Evolutionary conservation across 2,797 vertebrate species (phyloP), one percentile per base, ranked within the genome.

Genomic region (Acanthornis magna): DNA sequence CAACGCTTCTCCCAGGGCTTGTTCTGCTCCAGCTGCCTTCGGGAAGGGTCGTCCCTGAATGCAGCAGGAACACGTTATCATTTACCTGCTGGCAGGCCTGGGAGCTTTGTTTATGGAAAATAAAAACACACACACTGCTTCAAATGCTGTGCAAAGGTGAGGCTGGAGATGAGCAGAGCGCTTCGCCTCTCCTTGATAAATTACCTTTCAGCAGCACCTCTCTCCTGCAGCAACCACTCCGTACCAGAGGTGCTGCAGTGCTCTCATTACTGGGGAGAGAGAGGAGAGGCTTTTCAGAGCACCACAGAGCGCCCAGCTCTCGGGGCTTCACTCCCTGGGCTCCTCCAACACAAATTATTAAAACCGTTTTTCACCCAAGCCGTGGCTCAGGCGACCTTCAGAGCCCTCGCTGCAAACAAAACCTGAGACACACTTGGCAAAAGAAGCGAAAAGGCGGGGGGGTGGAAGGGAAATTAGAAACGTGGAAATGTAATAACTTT

Each of bases 401-500:
- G 72, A 92, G 57, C 75, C 80, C 90, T 85, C 82, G n/a, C 82
- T 94, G 67, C 80, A 92, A 91, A 95, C 94, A 94, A 83, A 96
- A 88, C 74, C 83, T 96, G 88, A 92, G 82, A 90, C 80, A 54
- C 84, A 36, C 58, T 91, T 55, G 88, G 93, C 80, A 74, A 90
- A 96, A 95, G 74, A 32, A 89, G 79, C 36, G 5, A 68, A 83
- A 91, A 51, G 25, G 36, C 13, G 22, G 11, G 27, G 23, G 32
- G 6, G 4, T 17, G 36, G 60, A 86, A 65, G 88, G 91, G 95
- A 97, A 97, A 98, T 97, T 96, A 97, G 97, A 97, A 98, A 97
- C 83, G 80, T 88, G 93, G 96, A 98, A 98, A 98, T 98, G 95
- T 97, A 98, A 98, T 98, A 98, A 98, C 96, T 97, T 97, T 57